Percentiles rank a stretch among this genome's conserved stretches.
Evolutionary conservation across 2,888 invertebrate species (phyloP).

Genomic region (Cristatella mucedo): DNA sequence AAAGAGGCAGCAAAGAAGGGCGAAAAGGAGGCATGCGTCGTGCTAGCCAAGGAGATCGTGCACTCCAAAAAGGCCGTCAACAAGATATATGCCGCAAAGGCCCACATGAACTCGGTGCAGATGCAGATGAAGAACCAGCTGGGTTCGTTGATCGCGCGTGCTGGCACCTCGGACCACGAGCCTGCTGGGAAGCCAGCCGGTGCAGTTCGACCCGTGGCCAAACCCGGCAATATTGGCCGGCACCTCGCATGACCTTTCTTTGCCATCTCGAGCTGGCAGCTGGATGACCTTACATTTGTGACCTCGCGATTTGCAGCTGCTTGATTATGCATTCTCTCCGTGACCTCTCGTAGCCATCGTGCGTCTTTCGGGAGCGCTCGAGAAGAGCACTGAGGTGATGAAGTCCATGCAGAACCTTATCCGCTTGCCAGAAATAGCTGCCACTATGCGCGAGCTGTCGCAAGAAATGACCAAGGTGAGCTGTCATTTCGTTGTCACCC

Average conservation of each 20-base stretch:
- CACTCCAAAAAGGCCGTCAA: constrained; percentile 68
- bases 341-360: constrained; percentile 72
- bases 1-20: constrained; percentile 89
- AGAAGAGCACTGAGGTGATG: constrained; percentile 96
- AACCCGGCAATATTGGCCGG: too few relatives aligned
- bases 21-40: constrained; percentile 79
- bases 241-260: too few relatives aligned
- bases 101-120: constrained; percentile 86
- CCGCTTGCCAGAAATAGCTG: constrained; percentile 76
- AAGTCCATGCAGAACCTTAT: constrained; percentile 84
- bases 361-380: constrained; percentile 74
- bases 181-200: too few relatives aligned
- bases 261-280: too few relatives aligned
- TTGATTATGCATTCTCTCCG: too few relatives aligned
- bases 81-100: constrained; percentile 81
- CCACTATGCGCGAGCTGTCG: constrained; percentile 90
- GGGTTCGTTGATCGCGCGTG: constrained; percentile 46
- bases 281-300: too few relatives aligned
- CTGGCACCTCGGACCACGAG: constrained; percentile 7
- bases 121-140: constrained; percentile 96
- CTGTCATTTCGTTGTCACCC: too few relatives aligned
- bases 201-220: too few relatives aligned
- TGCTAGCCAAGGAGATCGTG: constrained; percentile 81
- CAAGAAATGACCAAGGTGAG: constrained; percentile 86
- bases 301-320: too few relatives aligned